These are phyloP conservation scores for Scomber scombrus DNA, from an alignment of 2,113 vertebrate species.

Conservation along the genomic window DNA sequence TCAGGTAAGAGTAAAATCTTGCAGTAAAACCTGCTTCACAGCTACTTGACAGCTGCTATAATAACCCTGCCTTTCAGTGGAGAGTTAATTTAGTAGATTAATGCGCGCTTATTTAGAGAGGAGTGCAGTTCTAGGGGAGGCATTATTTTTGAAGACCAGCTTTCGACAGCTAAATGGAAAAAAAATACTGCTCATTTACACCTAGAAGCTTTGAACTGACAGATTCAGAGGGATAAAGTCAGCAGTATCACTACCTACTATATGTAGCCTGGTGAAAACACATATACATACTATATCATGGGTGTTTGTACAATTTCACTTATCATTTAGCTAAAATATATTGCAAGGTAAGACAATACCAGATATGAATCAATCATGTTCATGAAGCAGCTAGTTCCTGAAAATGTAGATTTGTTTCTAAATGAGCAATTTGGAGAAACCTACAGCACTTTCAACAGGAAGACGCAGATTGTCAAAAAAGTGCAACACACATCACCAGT, in stretches of 20 bases:
- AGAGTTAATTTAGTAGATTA: neutral
- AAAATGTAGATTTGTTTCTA: neutral
- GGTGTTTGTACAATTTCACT: neutral
- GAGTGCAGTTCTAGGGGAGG: neutral
- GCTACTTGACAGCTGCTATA: neutral
- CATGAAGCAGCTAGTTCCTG: slow-evolving; percentile 8
- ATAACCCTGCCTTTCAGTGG: neutral
- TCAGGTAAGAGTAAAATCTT: slow-evolving; percentile 10
- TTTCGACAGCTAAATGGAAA: neutral
- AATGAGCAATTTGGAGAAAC: slow-evolving; percentile 20
- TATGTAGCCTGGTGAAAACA: neutral
- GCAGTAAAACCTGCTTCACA: neutral
- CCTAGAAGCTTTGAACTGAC: slow-evolving; percentile 1
- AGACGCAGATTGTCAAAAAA: slow-evolving; percentile 80
- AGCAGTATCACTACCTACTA: neutral
- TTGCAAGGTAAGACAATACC: slow-evolving; percentile 15
- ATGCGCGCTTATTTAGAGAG: neutral
- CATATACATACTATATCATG: neutral
- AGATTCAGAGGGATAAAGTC: neutral
- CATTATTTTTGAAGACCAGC: neutral
- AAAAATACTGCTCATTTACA: neutral
- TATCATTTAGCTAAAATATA: slow-evolving; percentile 28
- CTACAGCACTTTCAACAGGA: slow-evolving; percentile 68
- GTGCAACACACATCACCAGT: slow-evolving; percentile 63
- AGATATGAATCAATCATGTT: neutral